Percentiles rank a stretch among this genome's conserved stretches.
Evolutionary conservation across 2,888 invertebrate species (phyloP).

Genomic region (Listrodromus nycthemerus): DNA sequence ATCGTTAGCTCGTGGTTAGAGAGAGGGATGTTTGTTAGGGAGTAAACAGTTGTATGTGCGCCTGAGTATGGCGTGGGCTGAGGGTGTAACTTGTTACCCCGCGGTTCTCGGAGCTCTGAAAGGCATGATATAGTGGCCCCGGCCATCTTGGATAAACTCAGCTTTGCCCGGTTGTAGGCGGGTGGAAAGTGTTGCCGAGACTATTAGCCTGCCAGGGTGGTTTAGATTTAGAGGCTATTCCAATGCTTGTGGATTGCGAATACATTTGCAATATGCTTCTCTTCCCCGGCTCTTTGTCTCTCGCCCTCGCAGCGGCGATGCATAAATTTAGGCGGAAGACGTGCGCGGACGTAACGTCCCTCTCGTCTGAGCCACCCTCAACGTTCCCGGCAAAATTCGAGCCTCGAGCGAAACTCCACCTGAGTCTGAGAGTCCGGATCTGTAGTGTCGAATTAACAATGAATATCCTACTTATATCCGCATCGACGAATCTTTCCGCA

Average conservation of each 20-base stretch:
- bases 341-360: constrained; percentile 54
- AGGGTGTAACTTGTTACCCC: constrained; percentile 57
- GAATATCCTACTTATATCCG: constrained; percentile 39
- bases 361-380: constrained; percentile 21
- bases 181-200: constrained; percentile 68
- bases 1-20: constrained; percentile 50
- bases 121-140: constrained; percentile 67
- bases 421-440: not conserved
- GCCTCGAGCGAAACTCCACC: not conserved
- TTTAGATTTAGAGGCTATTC: constrained; percentile 73
- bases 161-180: constrained; percentile 32
- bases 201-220: constrained; percentile 71
- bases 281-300: constrained; percentile 21
- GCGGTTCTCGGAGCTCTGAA: constrained; percentile 57
- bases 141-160: constrained; percentile 71
- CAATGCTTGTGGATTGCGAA: constrained; percentile 71
- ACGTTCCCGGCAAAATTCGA: constrained; percentile 31
- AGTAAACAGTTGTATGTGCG: not conserved
- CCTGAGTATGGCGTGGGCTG: constrained; percentile 13
- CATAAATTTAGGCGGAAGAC: constrained; percentile 65
- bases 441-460: constrained; percentile 33
- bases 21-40: constrained; percentile 5
- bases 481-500: constrained; percentile 28
- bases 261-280: constrained; percentile 70
- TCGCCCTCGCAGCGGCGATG: constrained; percentile 46